A percentile compares a stretch with the other conserved stretches of the same genome.
Conservation (phyloP, 2,797 vertebrate genomes). For the Menidia menidia region DNA sequence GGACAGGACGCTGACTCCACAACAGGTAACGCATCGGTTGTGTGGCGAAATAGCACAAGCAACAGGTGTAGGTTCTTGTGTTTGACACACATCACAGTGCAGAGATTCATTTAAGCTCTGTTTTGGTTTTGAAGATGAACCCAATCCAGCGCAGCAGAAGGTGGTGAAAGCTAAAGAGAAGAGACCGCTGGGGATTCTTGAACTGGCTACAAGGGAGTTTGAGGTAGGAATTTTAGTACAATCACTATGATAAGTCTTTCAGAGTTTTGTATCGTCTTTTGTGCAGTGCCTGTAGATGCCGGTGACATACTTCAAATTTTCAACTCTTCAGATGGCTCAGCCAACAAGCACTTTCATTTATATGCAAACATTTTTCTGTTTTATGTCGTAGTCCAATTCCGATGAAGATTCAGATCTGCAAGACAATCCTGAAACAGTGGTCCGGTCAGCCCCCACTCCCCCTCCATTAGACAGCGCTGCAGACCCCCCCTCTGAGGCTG, state of each 20-base stretch:
- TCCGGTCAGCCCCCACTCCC: neutral
- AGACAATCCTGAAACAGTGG: conserved; percentile 1
- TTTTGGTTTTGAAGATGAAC: conserved; percentile 36
- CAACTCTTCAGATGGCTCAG: too few relatives aligned
- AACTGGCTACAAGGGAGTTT: conserved; percentile 80
- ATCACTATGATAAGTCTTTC: neutral
- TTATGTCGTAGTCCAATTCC: conserved; percentile 44
- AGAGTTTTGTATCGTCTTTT: neutral
- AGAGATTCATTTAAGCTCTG: neutral
- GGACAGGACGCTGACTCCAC: neutral
- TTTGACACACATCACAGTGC: neutral
- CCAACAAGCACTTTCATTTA: too few relatives aligned
- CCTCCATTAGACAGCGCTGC: conserved; percentile 4
- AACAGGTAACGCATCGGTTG: conserved; percentile 36
- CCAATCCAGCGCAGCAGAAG: conserved; percentile 13
- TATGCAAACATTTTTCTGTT: neutral
- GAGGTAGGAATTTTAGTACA: conserved; percentile 59
- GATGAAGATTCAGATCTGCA: conserved; percentile 38
- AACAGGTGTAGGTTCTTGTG: neutral
- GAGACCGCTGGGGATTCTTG: conserved; percentile 74
- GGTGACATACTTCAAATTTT: neutral
- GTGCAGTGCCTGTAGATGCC: neutral
- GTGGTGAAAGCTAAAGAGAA: conserved; percentile 48
- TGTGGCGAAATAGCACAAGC: neutral
- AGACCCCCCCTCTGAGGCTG: conserved; percentile 6